Conservation (phyloP, 2,113 vertebrate species). For the Ardeotis arabs region DNA sequence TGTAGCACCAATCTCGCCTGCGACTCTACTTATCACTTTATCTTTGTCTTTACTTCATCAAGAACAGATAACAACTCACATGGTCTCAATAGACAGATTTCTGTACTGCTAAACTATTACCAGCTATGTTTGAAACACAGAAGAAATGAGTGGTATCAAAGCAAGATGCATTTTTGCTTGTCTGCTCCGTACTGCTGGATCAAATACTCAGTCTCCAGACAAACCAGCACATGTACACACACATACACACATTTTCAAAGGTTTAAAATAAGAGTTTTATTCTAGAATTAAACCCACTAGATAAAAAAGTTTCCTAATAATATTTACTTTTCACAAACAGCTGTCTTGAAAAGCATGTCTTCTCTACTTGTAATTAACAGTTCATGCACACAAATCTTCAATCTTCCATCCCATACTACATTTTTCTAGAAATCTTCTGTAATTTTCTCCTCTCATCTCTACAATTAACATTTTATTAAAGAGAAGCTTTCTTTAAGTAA, state of each 20-base stretch:
- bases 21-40: background rate
- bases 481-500: background rate
- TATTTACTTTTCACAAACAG: constrained; percentile 9
- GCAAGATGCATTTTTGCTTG: background rate
- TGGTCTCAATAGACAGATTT: background rate
- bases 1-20: background rate
- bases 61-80: background rate
- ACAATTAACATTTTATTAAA: background rate
- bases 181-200: background rate
- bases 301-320: background rate
- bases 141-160: background rate
- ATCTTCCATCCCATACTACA: background rate
- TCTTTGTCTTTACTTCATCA: background rate
- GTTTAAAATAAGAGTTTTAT: background rate
- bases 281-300: background rate
- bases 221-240: fast-evolving
- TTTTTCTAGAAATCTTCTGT: background rate
- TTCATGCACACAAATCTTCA: background rate
- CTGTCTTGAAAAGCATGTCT: background rate
- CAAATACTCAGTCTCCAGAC: background rate
- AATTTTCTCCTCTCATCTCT: background rate
- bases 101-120: background rate
- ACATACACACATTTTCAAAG: background rate
- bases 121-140: background rate
- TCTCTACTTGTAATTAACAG: background rate